Evolutionary conservation across 2,113 vertebrate genomes (phyloP).

Genomic region (Aegypius monachus): DNA sequence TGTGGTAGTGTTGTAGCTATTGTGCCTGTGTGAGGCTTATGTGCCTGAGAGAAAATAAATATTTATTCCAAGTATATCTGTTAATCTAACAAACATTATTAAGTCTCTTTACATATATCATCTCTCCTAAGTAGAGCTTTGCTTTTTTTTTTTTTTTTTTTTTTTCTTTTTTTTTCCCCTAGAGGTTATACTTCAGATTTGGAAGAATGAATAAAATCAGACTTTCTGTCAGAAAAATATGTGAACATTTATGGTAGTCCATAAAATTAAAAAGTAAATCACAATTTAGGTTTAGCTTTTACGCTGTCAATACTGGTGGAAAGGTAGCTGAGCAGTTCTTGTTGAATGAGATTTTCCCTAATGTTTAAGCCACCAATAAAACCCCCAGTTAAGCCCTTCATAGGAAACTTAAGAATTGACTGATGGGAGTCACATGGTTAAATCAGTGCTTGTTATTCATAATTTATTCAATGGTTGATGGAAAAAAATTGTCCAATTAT

Average conservation of each 20-base stretch:
- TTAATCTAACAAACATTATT: neutral
- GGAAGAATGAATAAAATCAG: constrained; percentile 2
- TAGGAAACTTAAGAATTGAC: constrained; percentile 46
- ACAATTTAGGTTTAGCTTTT: neutral
- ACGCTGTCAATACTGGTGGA: neutral
- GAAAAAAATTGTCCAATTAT: constrained; percentile 67
- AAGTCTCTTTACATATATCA: neutral
- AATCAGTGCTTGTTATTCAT: constrained; percentile 67
- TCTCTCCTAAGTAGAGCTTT: neutral
- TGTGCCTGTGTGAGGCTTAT: neutral
- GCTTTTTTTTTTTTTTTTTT: neutral
- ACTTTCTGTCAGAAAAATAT: neutral
- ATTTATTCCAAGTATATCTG: neutral
- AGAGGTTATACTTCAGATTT: neutral
- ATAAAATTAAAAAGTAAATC: neutral
- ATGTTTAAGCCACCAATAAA: constrained; percentile 34
- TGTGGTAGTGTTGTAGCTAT: neutral
- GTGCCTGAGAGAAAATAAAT: neutral
- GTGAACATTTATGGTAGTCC: neutral
- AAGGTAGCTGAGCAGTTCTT: constrained; percentile 33
- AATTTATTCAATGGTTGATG: constrained; percentile 68
- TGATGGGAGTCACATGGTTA: constrained; percentile 57
- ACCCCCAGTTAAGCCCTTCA: constrained; percentile 31
- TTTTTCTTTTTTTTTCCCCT: neutral
- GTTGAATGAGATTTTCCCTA: constrained; percentile 34